These are phyloP conservation scores for Paratrypauchen microcephalus DNA, from an alignment of 2,797 vertebrate genomes.

Conservation along the genomic window DNA sequence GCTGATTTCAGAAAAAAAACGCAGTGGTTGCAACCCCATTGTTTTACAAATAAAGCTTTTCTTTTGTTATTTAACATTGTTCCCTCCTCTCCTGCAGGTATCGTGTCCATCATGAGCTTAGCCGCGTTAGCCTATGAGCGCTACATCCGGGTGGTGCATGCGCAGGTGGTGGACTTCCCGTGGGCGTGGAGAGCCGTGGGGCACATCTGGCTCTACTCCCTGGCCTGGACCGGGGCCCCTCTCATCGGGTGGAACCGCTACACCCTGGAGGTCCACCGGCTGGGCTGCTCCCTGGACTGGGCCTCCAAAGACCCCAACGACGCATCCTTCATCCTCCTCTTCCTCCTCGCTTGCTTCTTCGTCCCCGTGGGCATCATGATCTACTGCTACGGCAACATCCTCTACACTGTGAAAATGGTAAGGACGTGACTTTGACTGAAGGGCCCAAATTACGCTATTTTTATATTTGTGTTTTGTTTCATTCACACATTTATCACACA, in stretches of 20 bases:
- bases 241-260: conserved; percentile 95
- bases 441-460: too few relatives aligned
- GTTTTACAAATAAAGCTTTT: too few relatives aligned
- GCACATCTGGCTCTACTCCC: conserved; percentile 92
- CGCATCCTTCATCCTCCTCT: conserved; percentile 88
- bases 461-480: too few relatives aligned
- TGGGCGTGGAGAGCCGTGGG: conserved; percentile 90
- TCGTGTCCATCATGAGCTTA: conserved; percentile 91
- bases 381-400: conserved; percentile 92
- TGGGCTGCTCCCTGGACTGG: conserved; percentile 92
- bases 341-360: conserved; percentile 88
- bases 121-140: conserved; percentile 90
- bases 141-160: conserved; percentile 90
- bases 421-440: background rate
- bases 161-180: conserved; percentile 88
- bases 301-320: conserved; percentile 87
- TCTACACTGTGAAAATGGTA: conserved; percentile 90
- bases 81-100: conserved; percentile 72
- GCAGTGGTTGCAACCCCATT: too few relatives aligned
- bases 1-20: too few relatives aligned
- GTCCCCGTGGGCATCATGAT: conserved; percentile 87
- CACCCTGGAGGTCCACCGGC: conserved; percentile 85
- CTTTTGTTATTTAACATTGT: too few relatives aligned
- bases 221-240: conserved; percentile 90
- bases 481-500: too few relatives aligned